Base-by-base conservation (phyloP, 2,888 invertebrate genomes). In the Dione juno region DNA sequence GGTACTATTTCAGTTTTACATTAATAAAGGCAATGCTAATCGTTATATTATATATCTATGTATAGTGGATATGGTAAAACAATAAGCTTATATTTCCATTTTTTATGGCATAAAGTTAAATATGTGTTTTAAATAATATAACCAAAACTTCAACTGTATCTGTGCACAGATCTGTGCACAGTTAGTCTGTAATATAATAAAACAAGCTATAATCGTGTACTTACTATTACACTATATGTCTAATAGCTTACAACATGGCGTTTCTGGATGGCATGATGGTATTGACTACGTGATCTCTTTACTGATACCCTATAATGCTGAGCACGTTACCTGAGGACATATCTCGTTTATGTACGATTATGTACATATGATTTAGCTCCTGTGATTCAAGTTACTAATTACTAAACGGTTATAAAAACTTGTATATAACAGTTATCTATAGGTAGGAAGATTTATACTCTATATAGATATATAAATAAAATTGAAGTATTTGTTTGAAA, bases 221-320 rank as follows among this genome's bases (percentile, higher is more conserved):
- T 21, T 57, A 57, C 11, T 14, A 40, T 14, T 64, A 50, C 11
- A 52, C 48, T 14, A 40, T 19, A 19, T 40, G 40, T 35, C 21
- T 37, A 37, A 52, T 50, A 48, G 37, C 19, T 64, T 52, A n/a
- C 50, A 52, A 40, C 40, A 52, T 64, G 64, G 81, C 82, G 78
- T 73, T 68, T 74, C 70, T 71, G 72, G 75, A 76, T 72, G 66
- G 76, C 75, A 78, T 63, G 69, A 57, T 63, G 81, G 82, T 79
- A 78, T 81, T 79, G 76, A 75, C 69, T 82, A 88, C 88, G 89
- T 88, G 89, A 89, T 84, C 77, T 75, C 81, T 83, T 85, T 88
- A 79, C 81, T 71, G 81, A 87, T 81, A 76, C 77, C 75, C 63
- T 69, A 71, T 73, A 77, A 86, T 87, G 80, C 87, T 73, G 76